Conservation (phyloP, 2,113 vertebrate species). For the Alethe diademata region DNA sequence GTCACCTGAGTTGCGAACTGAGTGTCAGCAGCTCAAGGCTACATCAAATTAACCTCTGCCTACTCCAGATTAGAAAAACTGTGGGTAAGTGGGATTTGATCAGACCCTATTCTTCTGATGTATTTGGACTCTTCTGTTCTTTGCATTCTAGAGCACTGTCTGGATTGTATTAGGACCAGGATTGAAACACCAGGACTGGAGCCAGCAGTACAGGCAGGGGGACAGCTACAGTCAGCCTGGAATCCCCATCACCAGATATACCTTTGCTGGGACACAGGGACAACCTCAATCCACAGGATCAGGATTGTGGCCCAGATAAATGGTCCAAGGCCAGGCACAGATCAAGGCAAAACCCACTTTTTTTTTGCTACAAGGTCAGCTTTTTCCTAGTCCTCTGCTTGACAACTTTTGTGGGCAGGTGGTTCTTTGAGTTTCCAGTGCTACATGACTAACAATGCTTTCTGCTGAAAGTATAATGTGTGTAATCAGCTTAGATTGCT, state of each 20-base stretch:
- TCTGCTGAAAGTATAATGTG: not conserved
- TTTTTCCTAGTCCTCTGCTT: not conserved
- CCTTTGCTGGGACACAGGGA: not conserved
- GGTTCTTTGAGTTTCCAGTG: not conserved
- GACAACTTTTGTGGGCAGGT: accelerated
- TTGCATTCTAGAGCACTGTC: not conserved
- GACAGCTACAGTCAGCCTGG: not conserved
- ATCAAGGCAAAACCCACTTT: not conserved
- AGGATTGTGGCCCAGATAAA: not conserved
- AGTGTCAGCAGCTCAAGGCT: not conserved
- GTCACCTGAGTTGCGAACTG: not conserved
- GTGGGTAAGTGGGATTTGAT: not conserved
- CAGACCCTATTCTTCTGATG: not conserved
- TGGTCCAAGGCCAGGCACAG: not conserved
- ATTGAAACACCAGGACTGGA: too few species aligned
- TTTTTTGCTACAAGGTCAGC: not conserved
- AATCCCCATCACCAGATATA: not conserved
- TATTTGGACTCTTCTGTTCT: not conserved
- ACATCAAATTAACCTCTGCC: not conserved
- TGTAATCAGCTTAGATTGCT: not conserved
- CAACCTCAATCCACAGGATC: not conserved
- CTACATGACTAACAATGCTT: not conserved
- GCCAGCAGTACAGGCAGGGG: not conserved
- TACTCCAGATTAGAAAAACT: not conserved
- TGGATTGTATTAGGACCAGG: not conserved